Conservation (phyloP, 2,797 vertebrate species). For the Takifugu rubripes region DNA sequence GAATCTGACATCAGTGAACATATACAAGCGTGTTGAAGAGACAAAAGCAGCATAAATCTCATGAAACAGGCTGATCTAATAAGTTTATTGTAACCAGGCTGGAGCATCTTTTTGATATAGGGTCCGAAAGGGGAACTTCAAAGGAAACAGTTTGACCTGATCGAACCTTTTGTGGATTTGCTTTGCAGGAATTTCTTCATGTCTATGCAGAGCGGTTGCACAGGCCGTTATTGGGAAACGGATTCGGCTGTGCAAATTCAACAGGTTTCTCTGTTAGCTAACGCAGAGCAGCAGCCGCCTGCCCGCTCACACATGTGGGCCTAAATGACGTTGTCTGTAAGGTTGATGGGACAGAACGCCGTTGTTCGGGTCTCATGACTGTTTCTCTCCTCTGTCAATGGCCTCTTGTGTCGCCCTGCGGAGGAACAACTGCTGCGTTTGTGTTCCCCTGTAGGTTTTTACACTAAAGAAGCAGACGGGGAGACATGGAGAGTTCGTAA, state of each 20-base stretch:
- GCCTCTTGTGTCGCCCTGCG: conserved; percentile 49
- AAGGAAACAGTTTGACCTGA: conserved; percentile 8
- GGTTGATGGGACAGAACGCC: conserved; percentile 21
- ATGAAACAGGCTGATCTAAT: no score
- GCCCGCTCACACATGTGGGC: neutral
- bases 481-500: no score
- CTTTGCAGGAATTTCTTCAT: neutral
- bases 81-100: no score
- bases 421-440: conserved; percentile 60
- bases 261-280: neutral
- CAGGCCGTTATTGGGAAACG: neutral
- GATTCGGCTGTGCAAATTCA: neutral
- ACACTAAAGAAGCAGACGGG: no score
- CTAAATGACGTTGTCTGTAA: conserved; percentile 7
- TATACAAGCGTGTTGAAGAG: no score
- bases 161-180: neutral
- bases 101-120: no score
- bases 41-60: no score
- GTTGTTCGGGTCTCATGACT: conserved; percentile 47
- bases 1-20: no score
- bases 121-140: conserved; percentile 32
- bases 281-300: neutral
- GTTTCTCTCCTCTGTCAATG: conserved; percentile 40
- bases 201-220: neutral
- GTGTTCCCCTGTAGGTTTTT: conserved; percentile 11